Conservation (phyloP, 2,797 vertebrate genomes). For the Eulemur coronatus region DNA sequence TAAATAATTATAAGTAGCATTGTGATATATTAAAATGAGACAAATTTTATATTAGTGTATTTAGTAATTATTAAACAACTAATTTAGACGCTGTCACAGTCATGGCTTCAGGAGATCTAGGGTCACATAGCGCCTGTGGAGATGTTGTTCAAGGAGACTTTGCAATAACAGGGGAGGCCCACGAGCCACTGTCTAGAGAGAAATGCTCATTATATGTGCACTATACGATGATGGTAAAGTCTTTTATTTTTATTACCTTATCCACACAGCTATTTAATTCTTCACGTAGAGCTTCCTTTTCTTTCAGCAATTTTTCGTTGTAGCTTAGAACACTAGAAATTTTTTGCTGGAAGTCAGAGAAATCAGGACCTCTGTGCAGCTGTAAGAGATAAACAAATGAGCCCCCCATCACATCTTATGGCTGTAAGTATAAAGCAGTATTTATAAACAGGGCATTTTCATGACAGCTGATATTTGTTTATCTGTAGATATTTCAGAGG, state of each 20-base stretch:
- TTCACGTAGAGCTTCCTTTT: constrained; percentile 87
- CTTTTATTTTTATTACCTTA: constrained; percentile 82
- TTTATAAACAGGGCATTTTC: constrained; percentile 47
- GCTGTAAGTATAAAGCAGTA: not conserved
- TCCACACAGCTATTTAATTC: constrained; percentile 86
- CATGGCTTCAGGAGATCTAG: not conserved
- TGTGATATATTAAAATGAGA: constrained; percentile 12
- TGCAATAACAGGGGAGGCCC: not conserved
- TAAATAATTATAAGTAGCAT: not conserved
- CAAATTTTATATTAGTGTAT: not conserved
- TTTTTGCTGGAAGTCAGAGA: constrained; percentile 84
- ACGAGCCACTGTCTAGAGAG: not conserved
- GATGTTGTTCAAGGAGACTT: not conserved
- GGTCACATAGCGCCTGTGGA: not conserved
- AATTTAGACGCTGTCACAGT: not conserved
- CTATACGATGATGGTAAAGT: not conserved
- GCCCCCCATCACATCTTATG: not conserved
- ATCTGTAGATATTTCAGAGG: constrained; percentile 23
- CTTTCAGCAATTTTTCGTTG: constrained; percentile 86
- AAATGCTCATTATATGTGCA: not conserved
- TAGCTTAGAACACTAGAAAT: constrained; percentile 80
- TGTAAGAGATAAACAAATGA: constrained; percentile 73
- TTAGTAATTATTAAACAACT: constrained; percentile 6
- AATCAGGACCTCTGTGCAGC: constrained; percentile 82
- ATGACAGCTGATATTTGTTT: constrained; percentile 17